Conservation (phyloP, 2,888 invertebrate species). For the Cataglyphis livida region DNA sequence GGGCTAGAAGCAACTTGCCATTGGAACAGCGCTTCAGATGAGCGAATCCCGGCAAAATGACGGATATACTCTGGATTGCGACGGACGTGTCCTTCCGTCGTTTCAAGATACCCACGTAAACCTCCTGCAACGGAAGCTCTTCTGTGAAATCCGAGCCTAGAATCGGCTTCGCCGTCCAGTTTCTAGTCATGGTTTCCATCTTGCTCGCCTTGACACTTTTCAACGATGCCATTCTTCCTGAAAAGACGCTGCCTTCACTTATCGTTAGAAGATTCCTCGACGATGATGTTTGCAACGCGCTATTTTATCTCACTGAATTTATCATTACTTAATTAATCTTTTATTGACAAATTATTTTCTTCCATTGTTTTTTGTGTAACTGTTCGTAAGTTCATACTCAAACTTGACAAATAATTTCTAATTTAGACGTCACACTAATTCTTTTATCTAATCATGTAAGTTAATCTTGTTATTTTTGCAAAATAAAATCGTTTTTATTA, state of each 20-base stretch:
- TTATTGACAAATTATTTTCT: not conserved
- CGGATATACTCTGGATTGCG: conserved; percentile 88
- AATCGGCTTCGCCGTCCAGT: conserved; percentile 85
- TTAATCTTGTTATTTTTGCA: not conserved
- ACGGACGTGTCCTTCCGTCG: conserved; percentile 89
- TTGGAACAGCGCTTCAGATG: conserved; percentile 92
- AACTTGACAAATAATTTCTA: not conserved
- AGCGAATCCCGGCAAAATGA: conserved; percentile 88
- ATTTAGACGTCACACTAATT: not conserved
- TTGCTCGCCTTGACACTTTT: conserved; percentile 62
- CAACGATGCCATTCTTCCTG: conserved; percentile 73
- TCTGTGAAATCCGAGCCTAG: conserved; percentile 87
- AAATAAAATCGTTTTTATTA: not conserved
- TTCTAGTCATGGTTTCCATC: conserved; percentile 59
- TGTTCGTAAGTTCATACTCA: not conserved
- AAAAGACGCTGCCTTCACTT: conserved; percentile 78
- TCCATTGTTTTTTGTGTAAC: not conserved
- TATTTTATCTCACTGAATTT: conserved; percentile 12
- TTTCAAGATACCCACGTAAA: conserved; percentile 88
- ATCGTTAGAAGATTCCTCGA: conserved; percentile 57
- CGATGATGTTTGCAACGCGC: conserved; percentile 15
- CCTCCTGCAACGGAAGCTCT: conserved; percentile 87
- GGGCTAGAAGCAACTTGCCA: conserved; percentile 88
- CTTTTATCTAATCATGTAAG: not conserved
- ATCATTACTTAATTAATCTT: not conserved